These are phyloP conservation scores for Trypoxylus dichotomus DNA, from an alignment of 1,140 invertebrate genomes.

Conservation along the genomic window DNA sequence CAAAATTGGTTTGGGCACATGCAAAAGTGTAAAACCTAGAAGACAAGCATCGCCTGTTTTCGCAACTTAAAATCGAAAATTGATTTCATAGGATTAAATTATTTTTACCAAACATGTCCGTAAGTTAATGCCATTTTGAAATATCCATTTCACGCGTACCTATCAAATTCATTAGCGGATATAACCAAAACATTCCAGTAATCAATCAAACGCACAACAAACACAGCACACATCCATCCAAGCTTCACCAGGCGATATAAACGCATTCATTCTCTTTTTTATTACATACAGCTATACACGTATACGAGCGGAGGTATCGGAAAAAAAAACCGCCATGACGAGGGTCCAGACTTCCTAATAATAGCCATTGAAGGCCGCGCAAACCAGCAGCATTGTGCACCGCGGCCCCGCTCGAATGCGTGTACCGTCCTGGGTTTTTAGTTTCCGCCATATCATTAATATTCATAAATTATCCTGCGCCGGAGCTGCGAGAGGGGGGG, in stretches of 20 bases:
- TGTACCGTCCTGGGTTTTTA: neutral
- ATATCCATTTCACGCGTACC: no score
- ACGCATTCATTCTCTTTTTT: neutral
- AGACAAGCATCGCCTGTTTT: no score
- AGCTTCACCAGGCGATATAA: neutral
- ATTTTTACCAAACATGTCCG: no score
- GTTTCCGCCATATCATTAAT: slow-evolving; percentile 4
- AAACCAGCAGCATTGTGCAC: neutral
- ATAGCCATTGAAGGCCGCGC: neutral
- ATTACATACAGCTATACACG: no score
- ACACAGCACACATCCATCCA: neutral
- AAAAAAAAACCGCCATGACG: neutral
- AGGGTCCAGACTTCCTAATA: slow-evolving; percentile 4
- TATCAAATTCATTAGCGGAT: neutral
- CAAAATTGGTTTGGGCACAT: no score
- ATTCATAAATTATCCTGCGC: neutral
- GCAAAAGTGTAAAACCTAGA: no score
- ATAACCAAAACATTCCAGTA: neutral
- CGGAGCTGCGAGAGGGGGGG: neutral
- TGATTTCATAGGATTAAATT: no score
- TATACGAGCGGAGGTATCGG: neutral
- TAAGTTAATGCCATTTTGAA: no score
- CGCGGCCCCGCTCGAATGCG: neutral
- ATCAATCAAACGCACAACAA: neutral
- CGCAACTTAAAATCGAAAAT: no score